Conservation (phyloP, 2,888 invertebrate genomes). For the Rhaphigaster nebulosa region DNA sequence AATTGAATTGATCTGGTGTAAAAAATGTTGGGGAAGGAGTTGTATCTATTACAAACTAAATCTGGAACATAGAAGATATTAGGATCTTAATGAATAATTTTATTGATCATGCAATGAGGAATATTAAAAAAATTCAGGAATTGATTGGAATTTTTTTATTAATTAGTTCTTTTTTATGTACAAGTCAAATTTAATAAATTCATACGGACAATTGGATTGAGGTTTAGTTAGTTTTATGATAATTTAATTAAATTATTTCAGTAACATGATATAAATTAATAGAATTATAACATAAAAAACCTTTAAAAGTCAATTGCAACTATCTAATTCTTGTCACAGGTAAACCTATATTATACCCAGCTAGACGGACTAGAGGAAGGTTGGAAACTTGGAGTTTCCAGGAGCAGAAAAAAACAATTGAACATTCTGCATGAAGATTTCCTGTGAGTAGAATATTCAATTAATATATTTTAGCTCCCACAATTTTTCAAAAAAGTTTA, state of each 20-base stretch:
- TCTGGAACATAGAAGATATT: background rate
- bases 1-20: background rate
- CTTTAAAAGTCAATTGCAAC: background rate
- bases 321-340: constrained; percentile 69
- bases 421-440: constrained; percentile 77
- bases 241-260: background rate
- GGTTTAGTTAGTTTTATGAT: background rate
- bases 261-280: too few relatives aligned
- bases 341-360: constrained; percentile 82
- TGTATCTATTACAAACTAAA: background rate
- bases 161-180: background rate
- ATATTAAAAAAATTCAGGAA: background rate
- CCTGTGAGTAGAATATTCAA: constrained; percentile 26
- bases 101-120: background rate
- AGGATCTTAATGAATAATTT: background rate
- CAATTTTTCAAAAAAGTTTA: background rate
- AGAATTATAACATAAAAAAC: background rate
- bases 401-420: constrained; percentile 75
- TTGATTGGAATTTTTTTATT: too few relatives aligned
- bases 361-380: constrained; percentile 83
- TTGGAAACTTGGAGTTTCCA: constrained; percentile 78
- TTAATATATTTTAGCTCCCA: background rate
- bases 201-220: background rate
- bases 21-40: background rate
- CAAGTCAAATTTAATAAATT: background rate